A percentile compares a stretch with the other conserved stretches of the same genome.
phyloP scores from a whole-genome alignment of 2,113 vertebrate genomes.

The human region GRCh38 chr6:106402501-106403000 shows the following conservation, averaged over 20 bases:
- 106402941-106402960: background rate
- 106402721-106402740: background rate
- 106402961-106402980: background rate
- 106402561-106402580: too few relatives aligned
- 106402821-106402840: background rate
- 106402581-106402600: too few relatives aligned
- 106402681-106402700: too few relatives aligned
- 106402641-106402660: too few relatives aligned
- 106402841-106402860: accelerated
- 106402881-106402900: accelerated
- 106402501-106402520: too few relatives aligned
- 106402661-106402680: too few relatives aligned
- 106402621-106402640: too few relatives aligned
- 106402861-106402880: background rate
- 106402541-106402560: too few relatives aligned
- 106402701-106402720: background rate
- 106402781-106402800: background rate
- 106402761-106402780: background rate
- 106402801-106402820: background rate
- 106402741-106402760: background rate
- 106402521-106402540: too few relatives aligned
- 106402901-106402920: too few relatives aligned
- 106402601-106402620: too few relatives aligned
- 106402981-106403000: background rate
- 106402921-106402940: background rate